Evolutionary conservation across 2,797 vertebrate genomes (phyloP).

Genomic region (Acanthurus tractus): DNA sequence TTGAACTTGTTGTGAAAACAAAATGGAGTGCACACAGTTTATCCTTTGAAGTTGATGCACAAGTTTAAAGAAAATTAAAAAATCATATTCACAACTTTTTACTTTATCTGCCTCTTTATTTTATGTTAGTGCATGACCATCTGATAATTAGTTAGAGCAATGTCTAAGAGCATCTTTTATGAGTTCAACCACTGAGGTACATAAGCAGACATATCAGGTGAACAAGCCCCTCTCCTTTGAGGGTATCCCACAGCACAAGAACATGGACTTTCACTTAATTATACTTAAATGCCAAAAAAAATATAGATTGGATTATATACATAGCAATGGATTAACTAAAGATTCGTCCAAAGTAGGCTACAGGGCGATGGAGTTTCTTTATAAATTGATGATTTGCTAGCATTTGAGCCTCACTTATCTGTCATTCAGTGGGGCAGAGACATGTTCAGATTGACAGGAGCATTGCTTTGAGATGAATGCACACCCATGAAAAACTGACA

Average conservation of each 20-base stretch:
- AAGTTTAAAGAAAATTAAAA: conserved; percentile 89
- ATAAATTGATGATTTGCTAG: neutral
- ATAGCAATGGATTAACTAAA: neutral
- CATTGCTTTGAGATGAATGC: neutral
- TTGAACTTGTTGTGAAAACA: conserved; percentile 93
- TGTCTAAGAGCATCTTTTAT: neutral
- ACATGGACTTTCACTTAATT: neutral
- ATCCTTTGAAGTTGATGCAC: conserved; percentile 96
- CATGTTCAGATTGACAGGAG: neutral
- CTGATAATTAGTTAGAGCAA: neutral
- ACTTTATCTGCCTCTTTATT: conserved; percentile 58
- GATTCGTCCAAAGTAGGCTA: neutral
- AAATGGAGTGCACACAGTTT: conserved; percentile 95
- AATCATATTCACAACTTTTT: conserved; percentile 76
- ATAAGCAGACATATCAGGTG: neutral
- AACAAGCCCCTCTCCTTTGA: neutral
- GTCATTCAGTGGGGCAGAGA: too few relatives aligned
- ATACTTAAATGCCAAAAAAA: neutral
- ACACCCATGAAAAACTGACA: neutral
- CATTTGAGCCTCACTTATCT: neutral
- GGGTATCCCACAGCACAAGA: neutral
- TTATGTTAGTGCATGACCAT: neutral
- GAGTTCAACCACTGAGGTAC: neutral
- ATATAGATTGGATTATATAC: neutral
- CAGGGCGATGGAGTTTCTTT: neutral